Evolutionary conservation across 2,888 invertebrate genomes (phyloP).

Genomic region (Noctua pronuba): DNA sequence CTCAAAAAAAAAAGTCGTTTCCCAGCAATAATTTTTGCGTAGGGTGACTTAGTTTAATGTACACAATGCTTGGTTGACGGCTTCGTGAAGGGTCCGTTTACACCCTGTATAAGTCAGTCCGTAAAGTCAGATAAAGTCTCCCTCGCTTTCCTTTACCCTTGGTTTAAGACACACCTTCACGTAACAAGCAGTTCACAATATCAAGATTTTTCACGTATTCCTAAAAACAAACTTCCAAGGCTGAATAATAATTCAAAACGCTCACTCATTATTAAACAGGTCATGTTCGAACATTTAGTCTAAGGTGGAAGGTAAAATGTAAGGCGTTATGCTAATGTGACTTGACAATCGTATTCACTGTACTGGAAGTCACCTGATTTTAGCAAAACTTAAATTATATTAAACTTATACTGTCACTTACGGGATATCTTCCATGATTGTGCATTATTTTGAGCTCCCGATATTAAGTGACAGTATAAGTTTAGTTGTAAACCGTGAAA

Average conservation of each 20-base stretch:
- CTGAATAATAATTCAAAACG: constrained; percentile 61
- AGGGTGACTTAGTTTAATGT: no score
- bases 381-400: not conserved
- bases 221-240: constrained; percentile 38
- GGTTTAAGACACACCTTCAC: not conserved
- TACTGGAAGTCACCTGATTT: constrained; percentile 39
- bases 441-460: no score
- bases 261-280: constrained; percentile 67
- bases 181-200: not conserved
- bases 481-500: no score
- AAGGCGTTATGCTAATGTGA: constrained; percentile 64
- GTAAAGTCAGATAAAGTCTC: not conserved
- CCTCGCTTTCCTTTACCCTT: not conserved
- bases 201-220: constrained; percentile 24
- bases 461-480: no score
- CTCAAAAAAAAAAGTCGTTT: no score
- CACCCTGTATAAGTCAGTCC: not conserved
- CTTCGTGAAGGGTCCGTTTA: no score
- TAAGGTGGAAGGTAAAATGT: constrained; percentile 56
- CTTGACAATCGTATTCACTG: constrained; percentile 64
- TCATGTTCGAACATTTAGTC: constrained; percentile 70
- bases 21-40: no score
- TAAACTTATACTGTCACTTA: no score
- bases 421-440: no score
- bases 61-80: no score